Evolutionary conservation across 2,888 invertebrate genomes (phyloP), one percentile per base, ranked within the genome.

Genomic region (Agrilus biguttatus): DNA sequence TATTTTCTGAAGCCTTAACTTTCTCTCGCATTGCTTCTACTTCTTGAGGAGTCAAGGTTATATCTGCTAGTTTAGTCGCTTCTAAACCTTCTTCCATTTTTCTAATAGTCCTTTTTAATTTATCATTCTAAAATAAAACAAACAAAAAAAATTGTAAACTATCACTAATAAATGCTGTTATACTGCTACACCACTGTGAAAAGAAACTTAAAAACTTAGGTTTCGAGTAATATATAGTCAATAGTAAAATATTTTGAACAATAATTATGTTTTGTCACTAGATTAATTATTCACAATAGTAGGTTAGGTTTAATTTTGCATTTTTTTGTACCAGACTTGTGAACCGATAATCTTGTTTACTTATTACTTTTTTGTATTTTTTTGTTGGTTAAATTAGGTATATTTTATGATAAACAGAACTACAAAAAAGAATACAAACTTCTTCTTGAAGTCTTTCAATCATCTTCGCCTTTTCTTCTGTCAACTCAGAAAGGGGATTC

Each of bases 401-500:
- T 14, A 36, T 12, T 35, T 14, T 12, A 32, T 14, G 38, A 33
- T 42, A 19, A 45, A 40, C 17, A 43, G 33, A 33, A 39, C n/a
- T 8, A 21, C 37, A 38, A 34, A 14, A 23, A 32, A 45, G n/a
- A 33, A 14, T 33, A 33, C 56, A 41, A 36, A 77, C 78, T 71
- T 85, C 83, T 43, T 79, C 77, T 50, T 83, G 77, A 3, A 87
- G 70, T 41, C 78, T 74, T 53, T 80, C 79, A 23, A 85, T 64
- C 49, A 83, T 76, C 33, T 74, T 70, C 44, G 78, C 77, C 10
- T 78, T 70, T 56, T 78, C 72, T 46, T 77, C 73, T 41, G 80
- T 73, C 0, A 81, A 82, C 48, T 77, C 71, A 0, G 78, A 70
- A 0, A 83, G 73, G 0, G 89, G 89, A 65, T 90, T 90, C 51